Evolutionary conservation across 2,797 vertebrate species (phyloP), one percentile per base, ranked within the genome.

Genomic region (Chiroxiphia lanceolata): DNA sequence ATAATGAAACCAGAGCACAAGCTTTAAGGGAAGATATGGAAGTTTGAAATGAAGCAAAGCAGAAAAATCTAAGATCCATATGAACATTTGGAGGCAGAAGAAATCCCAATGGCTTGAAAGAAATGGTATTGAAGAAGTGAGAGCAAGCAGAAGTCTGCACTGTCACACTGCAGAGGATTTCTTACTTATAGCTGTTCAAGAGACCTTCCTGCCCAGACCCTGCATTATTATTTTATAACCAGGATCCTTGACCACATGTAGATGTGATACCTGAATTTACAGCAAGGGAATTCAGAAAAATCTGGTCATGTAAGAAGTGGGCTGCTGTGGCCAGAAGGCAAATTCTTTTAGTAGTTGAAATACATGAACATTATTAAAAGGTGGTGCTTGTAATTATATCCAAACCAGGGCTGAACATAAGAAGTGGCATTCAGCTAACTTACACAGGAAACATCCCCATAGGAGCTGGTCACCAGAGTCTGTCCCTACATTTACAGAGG

Each of bases 1-100:
- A 92, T 86, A 94, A 87, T 89, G 71, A 95, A 92, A 87, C 51
- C 83, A 82, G 88, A 80, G 67, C 60, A 72, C 12, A 79, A 34
- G 59, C 16, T 87, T 93, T 84, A 89, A 72, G 77, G 51, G 27
- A 87, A 95, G 84, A 67, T 34, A 76, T 61, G 69, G 84, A 91
- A 79, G 47, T 60, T 82, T 23, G 25, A 90, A 93, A 81, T 63
- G 40, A 38, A 89, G 59, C 31, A 75, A 81, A 91, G 65, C 45
- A 78, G 31, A 93, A 91, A 72, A 89, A 53, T 59, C 36, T 72
- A 44, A 95, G 54, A 76, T 76, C 81, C 20, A 3, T 45, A 44
- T 6, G 40, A 88, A 44, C 15, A 69, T 61, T 88, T 84, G 22
- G 51, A 89, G 47, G 51, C 22, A 72, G 34, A 70, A 26, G 22